Base-by-base conservation (phyloP, 2,113 vertebrate genomes). In the Gasterosteus aculeatus region DNA sequence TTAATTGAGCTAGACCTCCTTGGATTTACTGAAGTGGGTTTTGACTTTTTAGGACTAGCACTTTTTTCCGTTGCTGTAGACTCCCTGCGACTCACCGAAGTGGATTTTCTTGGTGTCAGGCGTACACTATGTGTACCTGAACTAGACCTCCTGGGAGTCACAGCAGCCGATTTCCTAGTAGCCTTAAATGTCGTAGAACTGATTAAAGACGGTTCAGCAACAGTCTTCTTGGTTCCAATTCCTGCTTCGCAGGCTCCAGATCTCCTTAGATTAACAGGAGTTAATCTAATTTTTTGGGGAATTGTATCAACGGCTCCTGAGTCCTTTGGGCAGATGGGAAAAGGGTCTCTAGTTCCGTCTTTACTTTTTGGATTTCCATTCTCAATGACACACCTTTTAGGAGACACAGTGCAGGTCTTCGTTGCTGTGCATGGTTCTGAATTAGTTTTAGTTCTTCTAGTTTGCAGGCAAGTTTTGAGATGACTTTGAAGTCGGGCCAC, bases 401-500 rank as follows among this genome's bases (percentile, higher is more conserved):
- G 3, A 39, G 11, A 54, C 19, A 51, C 29, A 39, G 53, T 14
- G 1, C 5, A 5, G 1, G 5, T n/a, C 1, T 75, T 38, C 2
- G n/a, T n/a, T 80, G 61, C 59, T 18, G 7, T 22, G 16, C 5
- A 10, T 5, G 3, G 3, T 39, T 61, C 54, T 29, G 26, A 10
- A 10, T 33, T 62, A 29, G 10, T 14, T 59, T 58, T 8, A 33
- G 2, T 64, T 79, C 29, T 70, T 81, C 15, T 77, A 33, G 56
- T 22, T 49, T 72, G 57, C 0, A 61, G 35, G 22, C 61, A 56
- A 11, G 29, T 39, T 71, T 78, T 85, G n/a, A 88, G 41, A 72
- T 84, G 85, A 74, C 60, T 72, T 69, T 72, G 72, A 7, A 85
- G 88, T 4, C 72, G 56, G 11, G 67, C 11, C 2, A 91, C 31